phyloP scores from a whole-genome alignment of 2,113 vertebrate genomes.

The Melierax canorus region DNA sequence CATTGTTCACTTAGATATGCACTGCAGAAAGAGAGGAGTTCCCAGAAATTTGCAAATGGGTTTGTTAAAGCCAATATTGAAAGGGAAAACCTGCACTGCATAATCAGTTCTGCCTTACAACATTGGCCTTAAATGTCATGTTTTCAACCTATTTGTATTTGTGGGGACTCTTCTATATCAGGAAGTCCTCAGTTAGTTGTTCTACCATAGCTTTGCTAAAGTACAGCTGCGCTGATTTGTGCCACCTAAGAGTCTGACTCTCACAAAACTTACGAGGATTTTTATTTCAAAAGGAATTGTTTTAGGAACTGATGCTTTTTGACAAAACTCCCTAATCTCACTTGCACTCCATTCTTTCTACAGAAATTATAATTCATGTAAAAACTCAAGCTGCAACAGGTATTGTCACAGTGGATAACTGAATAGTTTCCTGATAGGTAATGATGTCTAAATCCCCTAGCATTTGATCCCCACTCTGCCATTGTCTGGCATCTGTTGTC shows the following conservation, averaged over 20 bases:
- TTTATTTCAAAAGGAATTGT: not conserved
- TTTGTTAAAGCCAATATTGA: not conserved
- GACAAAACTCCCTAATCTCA: not conserved
- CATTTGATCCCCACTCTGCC: not conserved
- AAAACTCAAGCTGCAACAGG: not conserved
- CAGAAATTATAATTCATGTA: not conserved
- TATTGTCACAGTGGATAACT: not conserved
- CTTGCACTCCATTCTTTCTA: not conserved
- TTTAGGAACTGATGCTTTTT: not conserved
- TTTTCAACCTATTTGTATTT: not conserved
- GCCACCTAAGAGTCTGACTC: not conserved
- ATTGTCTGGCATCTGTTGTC: not conserved
- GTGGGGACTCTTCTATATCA: not conserved
- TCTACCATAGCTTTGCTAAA: not conserved
- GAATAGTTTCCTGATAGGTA: not conserved
- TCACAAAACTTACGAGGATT: not conserved
- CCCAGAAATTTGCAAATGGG: not conserved
- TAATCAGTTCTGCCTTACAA: not conserved
- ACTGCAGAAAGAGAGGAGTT: fast-evolving
- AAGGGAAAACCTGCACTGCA: not conserved
- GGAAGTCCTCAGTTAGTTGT: not conserved
- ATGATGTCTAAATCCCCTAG: not conserved
- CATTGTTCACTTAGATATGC: not conserved
- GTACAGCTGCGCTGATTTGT: not conserved
- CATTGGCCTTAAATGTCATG: not conserved